These are phyloP conservation scores for Anguilla rostrata DNA, from an alignment of 2,113 vertebrate species.

Conservation along the genomic window DNA sequence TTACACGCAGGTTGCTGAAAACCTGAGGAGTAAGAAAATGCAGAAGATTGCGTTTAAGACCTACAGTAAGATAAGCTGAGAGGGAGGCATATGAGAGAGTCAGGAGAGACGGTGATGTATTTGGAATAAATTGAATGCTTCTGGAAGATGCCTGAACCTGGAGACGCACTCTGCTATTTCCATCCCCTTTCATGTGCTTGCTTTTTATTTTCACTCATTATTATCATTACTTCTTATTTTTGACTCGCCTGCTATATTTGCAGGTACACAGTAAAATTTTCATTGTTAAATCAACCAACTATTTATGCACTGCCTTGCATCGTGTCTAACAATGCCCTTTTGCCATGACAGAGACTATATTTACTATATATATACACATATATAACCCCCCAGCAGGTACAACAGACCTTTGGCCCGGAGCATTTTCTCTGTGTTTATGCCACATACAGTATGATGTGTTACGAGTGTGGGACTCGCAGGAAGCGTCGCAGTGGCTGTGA, in stretches of 20 bases:
- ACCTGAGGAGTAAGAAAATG: neutral
- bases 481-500: too few species aligned
- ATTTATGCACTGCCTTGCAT: too few species aligned
- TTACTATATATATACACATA: too few species aligned
- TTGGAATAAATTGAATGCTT: neutral
- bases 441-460: too few species aligned
- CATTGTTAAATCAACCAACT: too few species aligned
- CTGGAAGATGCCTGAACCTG: neutral
- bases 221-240: neutral
- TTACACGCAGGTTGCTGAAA: neutral
- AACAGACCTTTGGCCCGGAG: too few species aligned
- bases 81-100: neutral
- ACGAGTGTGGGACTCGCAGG: too few species aligned
- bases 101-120: neutral
- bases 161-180: neutral
- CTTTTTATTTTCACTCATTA: neutral
- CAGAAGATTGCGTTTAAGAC: neutral
- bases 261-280: neutral
- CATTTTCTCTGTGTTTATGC: too few species aligned
- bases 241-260: neutral
- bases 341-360: too few species aligned
- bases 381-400: too few species aligned
- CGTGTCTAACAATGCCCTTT: too few species aligned
- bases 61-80: neutral
- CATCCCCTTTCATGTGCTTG: neutral